Percentiles rank a stretch among this genome's conserved stretches.
Conservation (phyloP, 2,797 vertebrate genomes). For the Anguilla pacifica region DNA sequence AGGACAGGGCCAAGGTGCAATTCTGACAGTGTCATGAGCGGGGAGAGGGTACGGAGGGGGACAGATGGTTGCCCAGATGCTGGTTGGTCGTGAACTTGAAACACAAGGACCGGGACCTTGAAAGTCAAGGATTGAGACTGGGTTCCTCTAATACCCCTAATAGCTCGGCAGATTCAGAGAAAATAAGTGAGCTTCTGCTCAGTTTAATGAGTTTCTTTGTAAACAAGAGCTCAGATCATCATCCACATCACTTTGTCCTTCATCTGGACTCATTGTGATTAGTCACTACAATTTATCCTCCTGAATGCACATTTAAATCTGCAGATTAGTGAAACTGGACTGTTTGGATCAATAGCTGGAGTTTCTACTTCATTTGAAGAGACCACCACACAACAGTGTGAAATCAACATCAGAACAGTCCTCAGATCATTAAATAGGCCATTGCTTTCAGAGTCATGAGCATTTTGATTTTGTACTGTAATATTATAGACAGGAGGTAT, state of each 20-base stretch:
- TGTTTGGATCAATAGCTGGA: conserved; percentile 6
- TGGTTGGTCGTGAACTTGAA: conserved; percentile 67
- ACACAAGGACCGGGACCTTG: conserved; percentile 10
- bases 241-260: background rate
- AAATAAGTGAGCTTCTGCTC: background rate
- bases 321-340: background rate
- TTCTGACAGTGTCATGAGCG: conserved; percentile 58
- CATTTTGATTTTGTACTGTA: background rate
- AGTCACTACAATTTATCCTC: conserved; percentile 7
- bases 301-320: background rate
- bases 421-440: background rate
- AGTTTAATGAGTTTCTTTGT: background rate
- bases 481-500: background rate
- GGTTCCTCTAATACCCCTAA: conserved; percentile 48
- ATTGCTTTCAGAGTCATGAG: background rate
- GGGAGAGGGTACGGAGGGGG: conserved; percentile 46
- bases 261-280: background rate
- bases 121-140: conserved; percentile 39
- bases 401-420: background rate
- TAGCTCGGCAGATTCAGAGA: conserved; percentile 24
- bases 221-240: background rate
- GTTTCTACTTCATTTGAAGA: background rate
- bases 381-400: background rate
- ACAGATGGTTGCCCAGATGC: conserved; percentile 75
- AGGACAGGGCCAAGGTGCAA: conserved; percentile 59